A percentile compares a stretch with the other conserved stretches of the same genome.
phyloP scores from a whole-genome alignment of 2,888 invertebrate genomes.

The Eugnorisma glareosa region DNA sequence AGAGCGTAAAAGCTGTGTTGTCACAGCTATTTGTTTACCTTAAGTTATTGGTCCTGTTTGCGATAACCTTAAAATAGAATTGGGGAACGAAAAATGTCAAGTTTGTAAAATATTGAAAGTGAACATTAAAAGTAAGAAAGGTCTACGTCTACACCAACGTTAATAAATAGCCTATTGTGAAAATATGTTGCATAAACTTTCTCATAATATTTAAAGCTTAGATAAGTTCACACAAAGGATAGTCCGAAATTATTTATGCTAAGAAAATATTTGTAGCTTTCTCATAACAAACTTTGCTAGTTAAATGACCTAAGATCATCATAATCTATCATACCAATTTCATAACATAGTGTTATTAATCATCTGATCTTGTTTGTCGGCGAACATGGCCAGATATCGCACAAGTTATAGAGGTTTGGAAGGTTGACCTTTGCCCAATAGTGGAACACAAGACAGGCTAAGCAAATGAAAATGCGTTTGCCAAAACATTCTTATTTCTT shows the following conservation, averaged over 20 bases:
- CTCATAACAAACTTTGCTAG: neutral
- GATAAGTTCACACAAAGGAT: neutral
- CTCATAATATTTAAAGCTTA: neutral
- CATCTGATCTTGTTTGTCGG: neutral
- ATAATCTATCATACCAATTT: neutral
- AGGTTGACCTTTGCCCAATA: too few species aligned
- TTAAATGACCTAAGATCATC: neutral
- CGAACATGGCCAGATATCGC: too few species aligned
- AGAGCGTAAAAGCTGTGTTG: slow-evolving; percentile 10
- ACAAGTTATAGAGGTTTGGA: too few species aligned
- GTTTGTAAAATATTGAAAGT: neutral
- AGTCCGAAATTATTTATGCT: neutral
- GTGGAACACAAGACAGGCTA: too few species aligned
- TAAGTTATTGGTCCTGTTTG: slow-evolving; percentile 5
- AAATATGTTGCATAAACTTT: neutral
- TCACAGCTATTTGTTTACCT: slow-evolving; percentile 16
- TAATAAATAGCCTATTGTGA: neutral
- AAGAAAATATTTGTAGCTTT: neutral
- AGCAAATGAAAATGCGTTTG: too few species aligned
- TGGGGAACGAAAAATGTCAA: neutral
- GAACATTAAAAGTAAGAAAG: neutral
- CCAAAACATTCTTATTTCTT: neutral
- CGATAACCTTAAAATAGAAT: neutral
- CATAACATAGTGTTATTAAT: neutral
- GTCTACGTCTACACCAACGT: neutral